Percentiles rank a stretch among this genome's conserved stretches.
Conservation (phyloP, 2,888 invertebrate genomes). For the Ichneumoninae sp. region DNA sequence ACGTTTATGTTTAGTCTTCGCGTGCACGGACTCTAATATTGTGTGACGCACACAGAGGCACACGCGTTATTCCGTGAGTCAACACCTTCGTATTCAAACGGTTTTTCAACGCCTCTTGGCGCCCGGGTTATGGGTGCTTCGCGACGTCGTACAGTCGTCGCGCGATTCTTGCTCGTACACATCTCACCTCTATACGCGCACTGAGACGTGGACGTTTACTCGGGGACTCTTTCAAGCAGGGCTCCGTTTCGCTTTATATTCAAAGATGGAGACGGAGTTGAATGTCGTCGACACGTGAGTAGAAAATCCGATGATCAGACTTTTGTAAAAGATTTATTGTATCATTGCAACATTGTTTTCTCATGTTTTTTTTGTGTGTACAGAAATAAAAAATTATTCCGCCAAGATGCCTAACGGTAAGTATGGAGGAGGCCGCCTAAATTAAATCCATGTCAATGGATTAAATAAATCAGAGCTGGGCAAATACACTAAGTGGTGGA, state of each 20-base stretch:
- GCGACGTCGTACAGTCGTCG: slow-evolving; percentile 12
- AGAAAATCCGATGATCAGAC: slow-evolving; percentile 11
- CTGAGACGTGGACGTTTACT: slow-evolving; percentile 21
- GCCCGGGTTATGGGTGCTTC: slow-evolving; percentile 35
- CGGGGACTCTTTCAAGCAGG: neutral
- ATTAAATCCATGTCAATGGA: neutral
- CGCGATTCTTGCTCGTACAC: slow-evolving; percentile 16
- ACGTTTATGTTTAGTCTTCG: slow-evolving; percentile 70
- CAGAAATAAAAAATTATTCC: neutral
- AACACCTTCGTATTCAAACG: slow-evolving; percentile 51
- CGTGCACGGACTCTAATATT: slow-evolving; percentile 59
- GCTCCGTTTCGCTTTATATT: neutral
- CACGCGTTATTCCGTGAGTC: slow-evolving; percentile 41
- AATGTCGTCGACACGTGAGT: slow-evolving; percentile 23
- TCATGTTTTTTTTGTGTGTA: slow-evolving; percentile 1
- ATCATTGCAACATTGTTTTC: neutral
- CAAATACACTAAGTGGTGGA: too few relatives aligned
- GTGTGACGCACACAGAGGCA: slow-evolving; percentile 29
- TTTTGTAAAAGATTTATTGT: neutral
- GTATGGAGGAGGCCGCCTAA: neutral
- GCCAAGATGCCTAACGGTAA: too few relatives aligned
- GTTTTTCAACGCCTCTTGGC: slow-evolving; percentile 41
- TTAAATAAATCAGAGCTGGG: neutral
- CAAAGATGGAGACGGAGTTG: neutral
- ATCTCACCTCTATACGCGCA: neutral